Evolutionary conservation across 2,113 vertebrate species (phyloP).

Genomic region (Tragelaphus scriptus): DNA sequence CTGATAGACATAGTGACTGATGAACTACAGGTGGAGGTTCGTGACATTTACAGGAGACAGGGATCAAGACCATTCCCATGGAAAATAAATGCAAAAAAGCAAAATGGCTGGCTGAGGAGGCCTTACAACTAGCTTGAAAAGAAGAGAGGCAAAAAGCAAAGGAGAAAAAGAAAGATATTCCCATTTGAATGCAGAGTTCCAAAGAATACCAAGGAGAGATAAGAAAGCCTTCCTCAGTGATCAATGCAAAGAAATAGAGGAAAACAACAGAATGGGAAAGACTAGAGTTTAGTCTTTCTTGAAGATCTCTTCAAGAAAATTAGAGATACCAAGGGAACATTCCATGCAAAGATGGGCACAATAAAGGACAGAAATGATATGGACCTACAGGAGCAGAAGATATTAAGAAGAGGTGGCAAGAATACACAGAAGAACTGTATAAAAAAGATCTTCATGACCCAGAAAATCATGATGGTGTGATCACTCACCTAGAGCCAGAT

Average conservation of each 20-base stretch:
- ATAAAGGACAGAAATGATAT: neutral
- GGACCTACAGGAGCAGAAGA: neutral
- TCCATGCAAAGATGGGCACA: neutral
- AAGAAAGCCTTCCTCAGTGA: neutral
- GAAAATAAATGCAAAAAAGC: neutral
- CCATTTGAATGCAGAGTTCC: neutral
- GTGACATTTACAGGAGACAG: neutral
- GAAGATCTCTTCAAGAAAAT: neutral
- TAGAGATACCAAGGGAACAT: neutral
- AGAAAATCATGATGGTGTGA: neutral
- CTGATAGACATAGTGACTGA: neutral
- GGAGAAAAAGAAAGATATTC: neutral
- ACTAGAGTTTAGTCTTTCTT: too few relatives aligned
- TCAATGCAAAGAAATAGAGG: neutral
- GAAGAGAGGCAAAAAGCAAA: neutral
- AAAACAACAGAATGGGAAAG: neutral
- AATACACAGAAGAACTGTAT: neutral
- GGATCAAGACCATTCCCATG: neutral
- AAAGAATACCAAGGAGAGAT: neutral
- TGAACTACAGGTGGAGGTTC: neutral
- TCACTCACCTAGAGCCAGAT: neutral
- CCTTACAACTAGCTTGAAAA: neutral
- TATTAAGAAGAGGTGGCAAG: neutral
- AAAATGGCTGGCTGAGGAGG: neutral
- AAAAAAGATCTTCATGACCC: neutral